Base-by-base conservation (phyloP, 2,888 invertebrate genomes). In the Junonia oenone region DNA sequence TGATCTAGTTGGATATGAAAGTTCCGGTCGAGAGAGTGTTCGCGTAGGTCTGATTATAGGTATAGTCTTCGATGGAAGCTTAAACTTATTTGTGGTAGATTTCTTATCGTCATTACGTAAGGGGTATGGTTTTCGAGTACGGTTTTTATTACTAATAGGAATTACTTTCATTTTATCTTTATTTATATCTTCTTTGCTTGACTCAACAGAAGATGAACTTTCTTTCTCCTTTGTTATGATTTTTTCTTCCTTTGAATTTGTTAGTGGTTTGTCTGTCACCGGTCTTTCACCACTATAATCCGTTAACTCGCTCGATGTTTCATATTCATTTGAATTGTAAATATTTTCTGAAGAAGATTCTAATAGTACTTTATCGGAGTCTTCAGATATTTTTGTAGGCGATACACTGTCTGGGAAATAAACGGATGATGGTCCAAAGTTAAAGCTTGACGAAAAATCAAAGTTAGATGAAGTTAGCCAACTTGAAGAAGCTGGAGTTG, bases 391-490 rank as follows among this genome's bases (percentile, higher is more conserved):
- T 51, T 60, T 72, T 2, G 83, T 72, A 17, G 82, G 63, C 52
- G 72, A 63, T 27, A 69, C 51, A 38, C 59, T 63, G 52, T 76
- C 72, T 40, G 85, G 78, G 63, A 78, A 82, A 51, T 79, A 73
- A 54, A 86, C 72, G 37, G 85, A 75, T 13, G 85, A 80, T 1
- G 85, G 82, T 45, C 68, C 76, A 62, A 88, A 87, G 59, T 83
- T 82, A 55, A 86, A 82, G 56, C 79, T 81, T 19, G 89, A 85
- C 29, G 88, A 80, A 61, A 88, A 89, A 45, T 82, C 89, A 50
- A 87, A 66, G 19, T 81, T 81, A 22, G 88, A 83, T 53, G 90
- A 89, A 6, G 89, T 90, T 35, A 88, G 60, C 90, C 90, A 90
- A 38, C 88, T 83, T 29, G 90, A 82, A 35, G 89, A 89, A 27